phyloP scores from a whole-genome alignment of 2,113 vertebrate species.

The Ophiodon elongatus region DNA sequence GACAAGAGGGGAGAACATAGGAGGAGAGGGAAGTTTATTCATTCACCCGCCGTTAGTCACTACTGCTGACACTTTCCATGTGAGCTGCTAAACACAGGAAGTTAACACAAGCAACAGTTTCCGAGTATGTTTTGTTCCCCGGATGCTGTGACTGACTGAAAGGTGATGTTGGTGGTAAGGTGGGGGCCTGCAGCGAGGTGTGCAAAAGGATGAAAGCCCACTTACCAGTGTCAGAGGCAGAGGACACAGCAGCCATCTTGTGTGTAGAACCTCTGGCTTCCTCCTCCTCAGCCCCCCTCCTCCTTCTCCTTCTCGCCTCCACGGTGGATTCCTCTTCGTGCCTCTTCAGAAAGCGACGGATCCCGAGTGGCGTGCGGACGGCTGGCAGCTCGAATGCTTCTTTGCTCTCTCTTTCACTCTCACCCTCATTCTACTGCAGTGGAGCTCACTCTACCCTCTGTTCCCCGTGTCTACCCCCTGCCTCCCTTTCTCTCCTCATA shows the following conservation, averaged over 20 bases:
- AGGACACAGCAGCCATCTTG: conserved; percentile 87
- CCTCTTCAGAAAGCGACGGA: conserved; percentile 63
- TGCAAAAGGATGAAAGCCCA: conserved; percentile 54
- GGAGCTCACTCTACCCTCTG: conserved; percentile 50
- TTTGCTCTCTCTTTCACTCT: conserved; percentile 57
- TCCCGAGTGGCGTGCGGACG: conserved; percentile 38
- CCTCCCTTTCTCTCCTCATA: conserved; percentile 41
- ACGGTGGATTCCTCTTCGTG: conserved; percentile 58
- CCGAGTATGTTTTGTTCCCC: not conserved
- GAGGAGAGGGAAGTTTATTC: conserved; percentile 30
- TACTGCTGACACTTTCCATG: conserved; percentile 45
- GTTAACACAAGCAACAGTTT: conserved; percentile 70
- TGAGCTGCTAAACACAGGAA: conserved; percentile 55
- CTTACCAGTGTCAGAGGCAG: conserved; percentile 82
- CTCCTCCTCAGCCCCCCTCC: conserved; percentile 79
- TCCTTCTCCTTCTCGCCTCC: conserved; percentile 75
- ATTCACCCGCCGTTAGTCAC: conserved; percentile 32
- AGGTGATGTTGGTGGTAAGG: not conserved
- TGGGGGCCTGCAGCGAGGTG: not conserved
- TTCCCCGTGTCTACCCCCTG: conserved; percentile 34
- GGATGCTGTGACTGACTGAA: conserved; percentile 6
- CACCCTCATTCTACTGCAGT: conserved; percentile 76
- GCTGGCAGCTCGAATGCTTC: conserved; percentile 66
- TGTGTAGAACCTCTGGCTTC: conserved; percentile 80
- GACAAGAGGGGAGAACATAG: not conserved